phyloP scores from a whole-genome alignment of 2,113 vertebrate genomes.

The Azemiops feae region DNA sequence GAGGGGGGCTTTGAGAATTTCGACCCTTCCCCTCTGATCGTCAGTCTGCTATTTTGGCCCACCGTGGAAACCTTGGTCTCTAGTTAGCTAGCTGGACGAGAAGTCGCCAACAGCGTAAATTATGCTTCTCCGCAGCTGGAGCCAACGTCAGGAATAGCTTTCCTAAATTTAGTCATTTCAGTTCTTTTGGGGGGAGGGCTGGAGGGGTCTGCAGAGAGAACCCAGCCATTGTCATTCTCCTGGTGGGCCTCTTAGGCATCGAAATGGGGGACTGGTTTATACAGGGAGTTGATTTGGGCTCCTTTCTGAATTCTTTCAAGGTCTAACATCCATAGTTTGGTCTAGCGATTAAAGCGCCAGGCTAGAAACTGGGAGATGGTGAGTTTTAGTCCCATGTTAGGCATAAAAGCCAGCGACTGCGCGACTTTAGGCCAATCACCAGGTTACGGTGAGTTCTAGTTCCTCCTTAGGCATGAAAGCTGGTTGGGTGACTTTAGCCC shows the following conservation, averaged over 20 bases:
- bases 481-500: neutral
- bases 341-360: neutral
- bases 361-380: neutral
- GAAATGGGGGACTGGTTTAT: neutral
- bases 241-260: neutral
- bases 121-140: conserved; percentile 8
- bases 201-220: neutral
- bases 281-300: neutral
- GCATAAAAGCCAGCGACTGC: no score
- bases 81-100: conserved; percentile 33
- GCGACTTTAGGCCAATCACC: no score
- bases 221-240: neutral
- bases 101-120: conserved; percentile 24
- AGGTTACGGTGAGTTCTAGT: no score
- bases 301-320: neutral
- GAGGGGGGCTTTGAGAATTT: conserved; percentile 18
- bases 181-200: neutral
- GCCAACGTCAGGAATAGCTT: conserved; percentile 26
- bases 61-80: conserved; percentile 28
- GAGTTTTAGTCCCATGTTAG: no score
- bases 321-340: neutral
- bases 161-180: conserved; percentile 11
- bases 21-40: neutral
- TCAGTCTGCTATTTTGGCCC: conserved; percentile 9
- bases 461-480: no score